Percentiles rank a stretch among this genome's conserved stretches.
Evolutionary conservation across 2,113 vertebrate genomes (phyloP).

Genomic region (Thalassarche chlororhynchos): DNA sequence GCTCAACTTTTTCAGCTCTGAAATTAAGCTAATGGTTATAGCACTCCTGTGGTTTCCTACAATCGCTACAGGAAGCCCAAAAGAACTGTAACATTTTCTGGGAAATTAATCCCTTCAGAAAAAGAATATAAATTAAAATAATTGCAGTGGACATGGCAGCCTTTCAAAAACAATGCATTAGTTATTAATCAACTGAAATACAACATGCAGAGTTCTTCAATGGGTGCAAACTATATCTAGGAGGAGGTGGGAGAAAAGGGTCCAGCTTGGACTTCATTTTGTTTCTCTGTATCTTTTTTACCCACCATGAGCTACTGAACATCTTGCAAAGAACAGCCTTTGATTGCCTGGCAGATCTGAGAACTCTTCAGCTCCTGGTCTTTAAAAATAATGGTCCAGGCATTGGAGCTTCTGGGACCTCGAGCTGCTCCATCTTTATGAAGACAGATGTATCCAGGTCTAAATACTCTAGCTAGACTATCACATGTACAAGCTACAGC

Average conservation of each 20-base stretch:
- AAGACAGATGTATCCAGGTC: not conserved
- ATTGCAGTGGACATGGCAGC: not conserved
- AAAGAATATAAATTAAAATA: constrained; percentile 17
- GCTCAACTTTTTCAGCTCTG: not conserved
- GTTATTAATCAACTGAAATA: not conserved
- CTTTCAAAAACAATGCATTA: not conserved
- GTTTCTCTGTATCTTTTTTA: not conserved
- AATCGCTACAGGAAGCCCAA: not conserved
- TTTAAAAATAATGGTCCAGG: not conserved
- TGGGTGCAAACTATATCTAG: not conserved
- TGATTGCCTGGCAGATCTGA: not conserved
- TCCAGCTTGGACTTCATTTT: not conserved
- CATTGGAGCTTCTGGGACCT: not conserved
- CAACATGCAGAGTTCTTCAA: not conserved
- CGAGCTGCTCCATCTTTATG: not conserved
- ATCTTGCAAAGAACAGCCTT: not conserved
- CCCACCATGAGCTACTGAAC: not conserved
- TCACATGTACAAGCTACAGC: not conserved
- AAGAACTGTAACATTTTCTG: not conserved
- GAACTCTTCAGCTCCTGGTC: not conserved
- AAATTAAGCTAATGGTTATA: not conserved
- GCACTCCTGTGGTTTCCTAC: not conserved
- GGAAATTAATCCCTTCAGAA: not conserved
- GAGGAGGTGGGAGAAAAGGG: not conserved
- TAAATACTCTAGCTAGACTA: not conserved